phyloP scores from a whole-genome alignment of 2,797 vertebrate species.

The Brachymystax lenok region DNA sequence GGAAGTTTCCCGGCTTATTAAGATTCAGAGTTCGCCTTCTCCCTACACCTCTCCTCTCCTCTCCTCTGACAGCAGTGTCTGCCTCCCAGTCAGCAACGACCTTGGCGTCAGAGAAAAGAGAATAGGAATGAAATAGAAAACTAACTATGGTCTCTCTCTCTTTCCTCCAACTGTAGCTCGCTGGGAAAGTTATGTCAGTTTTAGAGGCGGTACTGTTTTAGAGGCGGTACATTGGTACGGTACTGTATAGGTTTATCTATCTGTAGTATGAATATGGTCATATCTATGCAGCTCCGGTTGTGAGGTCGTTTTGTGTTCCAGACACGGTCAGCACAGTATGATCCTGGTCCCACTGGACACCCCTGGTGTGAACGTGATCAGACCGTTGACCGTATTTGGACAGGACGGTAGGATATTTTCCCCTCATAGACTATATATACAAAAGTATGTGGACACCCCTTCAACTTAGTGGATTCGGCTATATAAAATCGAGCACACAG shows the following conservation, averaged over 20 bases:
- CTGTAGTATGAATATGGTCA: not conserved
- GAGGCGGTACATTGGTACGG: not conserved
- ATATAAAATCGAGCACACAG: too few relatives aligned
- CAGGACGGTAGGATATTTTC: conserved; percentile 77
- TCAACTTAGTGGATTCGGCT: too few relatives aligned
- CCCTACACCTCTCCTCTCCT: conserved; percentile 5
- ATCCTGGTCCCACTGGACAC: conserved; percentile 87
- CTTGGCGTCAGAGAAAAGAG: conserved; percentile 46
- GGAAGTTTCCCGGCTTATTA: conserved; percentile 45
- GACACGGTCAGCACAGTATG: conserved; percentile 89
- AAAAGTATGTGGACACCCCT: not conserved
- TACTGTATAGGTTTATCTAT: not conserved
- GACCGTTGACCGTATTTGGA: conserved; percentile 89
- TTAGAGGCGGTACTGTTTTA: too few relatives aligned
- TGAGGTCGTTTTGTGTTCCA: conserved; percentile 52
- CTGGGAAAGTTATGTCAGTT: not conserved
- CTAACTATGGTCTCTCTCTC: not conserved
- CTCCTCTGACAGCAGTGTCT: conserved; percentile 53
- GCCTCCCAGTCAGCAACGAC: conserved; percentile 47
- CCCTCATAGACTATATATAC: not conserved
- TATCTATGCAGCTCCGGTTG: not conserved
- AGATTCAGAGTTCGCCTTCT: conserved; percentile 42
- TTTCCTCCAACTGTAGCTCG: not conserved
- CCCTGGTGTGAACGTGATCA: conserved; percentile 81
- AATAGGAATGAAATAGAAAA: conserved; percentile 21